Percentiles rank a stretch among this genome's conserved stretches.
phyloP scores from a whole-genome alignment of 2,113 vertebrate genomes.

The Paraplagusia blochii region DNA sequence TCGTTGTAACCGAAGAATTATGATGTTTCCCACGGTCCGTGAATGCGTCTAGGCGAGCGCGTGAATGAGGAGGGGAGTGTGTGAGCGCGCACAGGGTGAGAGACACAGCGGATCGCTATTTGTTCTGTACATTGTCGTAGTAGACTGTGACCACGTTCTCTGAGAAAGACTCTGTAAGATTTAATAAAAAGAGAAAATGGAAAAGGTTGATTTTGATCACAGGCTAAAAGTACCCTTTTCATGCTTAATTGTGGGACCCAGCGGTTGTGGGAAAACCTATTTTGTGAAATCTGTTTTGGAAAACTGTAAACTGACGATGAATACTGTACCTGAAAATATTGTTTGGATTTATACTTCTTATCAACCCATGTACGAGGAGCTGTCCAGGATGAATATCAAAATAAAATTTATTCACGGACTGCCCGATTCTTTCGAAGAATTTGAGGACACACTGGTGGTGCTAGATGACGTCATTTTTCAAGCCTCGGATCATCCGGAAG shows the following conservation, averaged over 20 bases:
- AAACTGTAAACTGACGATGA: not conserved
- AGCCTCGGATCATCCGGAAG: not conserved
- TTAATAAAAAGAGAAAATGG: not conserved
- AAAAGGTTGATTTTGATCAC: not conserved
- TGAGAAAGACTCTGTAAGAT: no score
- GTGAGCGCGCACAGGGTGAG: no score
- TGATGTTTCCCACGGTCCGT: no score
- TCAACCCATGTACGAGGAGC: no score
- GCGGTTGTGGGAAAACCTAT: not conserved
- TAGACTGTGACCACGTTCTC: no score
- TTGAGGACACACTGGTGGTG: no score
- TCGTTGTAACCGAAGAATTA: no score
- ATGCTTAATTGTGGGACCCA: not conserved
- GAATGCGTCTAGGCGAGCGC: no score
- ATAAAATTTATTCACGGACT: not conserved
- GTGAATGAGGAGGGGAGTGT: no score
- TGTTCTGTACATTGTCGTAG: no score
- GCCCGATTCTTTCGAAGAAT: conserved; percentile 5
- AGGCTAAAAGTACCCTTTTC: not conserved
- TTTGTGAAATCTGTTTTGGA: not conserved
- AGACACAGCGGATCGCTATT: no score
- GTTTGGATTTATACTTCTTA: not conserved
- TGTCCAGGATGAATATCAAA: not conserved
- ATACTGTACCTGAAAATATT: not conserved
- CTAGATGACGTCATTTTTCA: conserved; percentile 17